A percentile compares a stretch with the other conserved stretches of the same genome.
Conservation (phyloP, 1,140 invertebrate species). For the Drosophila bifasciata region DNA sequence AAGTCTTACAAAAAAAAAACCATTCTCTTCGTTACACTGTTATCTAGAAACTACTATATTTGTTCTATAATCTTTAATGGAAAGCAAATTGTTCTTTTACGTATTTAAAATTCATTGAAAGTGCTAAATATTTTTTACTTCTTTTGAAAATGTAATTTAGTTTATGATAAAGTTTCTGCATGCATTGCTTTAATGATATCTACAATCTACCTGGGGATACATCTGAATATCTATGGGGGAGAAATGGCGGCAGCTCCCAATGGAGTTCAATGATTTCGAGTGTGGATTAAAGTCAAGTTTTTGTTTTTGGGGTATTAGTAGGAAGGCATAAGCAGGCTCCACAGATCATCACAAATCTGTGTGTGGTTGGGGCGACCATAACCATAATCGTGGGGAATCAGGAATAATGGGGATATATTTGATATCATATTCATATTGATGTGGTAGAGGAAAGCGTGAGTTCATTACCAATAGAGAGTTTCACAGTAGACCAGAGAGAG, state of each 20-base stretch:
- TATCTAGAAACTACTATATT: too few species aligned
- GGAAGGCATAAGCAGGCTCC: constrained; percentile 43
- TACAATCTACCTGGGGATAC: constrained; percentile 5
- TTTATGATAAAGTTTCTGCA: constrained; percentile 7
- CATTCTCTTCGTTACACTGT: too few species aligned
- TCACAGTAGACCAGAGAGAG: constrained; percentile 13
- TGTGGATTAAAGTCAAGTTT: too few species aligned
- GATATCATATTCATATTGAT: constrained; percentile 25
- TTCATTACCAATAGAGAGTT: constrained; percentile 44
- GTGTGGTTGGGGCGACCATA: constrained; percentile 27
- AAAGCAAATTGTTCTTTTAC: too few species aligned
- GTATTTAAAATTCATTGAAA: too few species aligned
- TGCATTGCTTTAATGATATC: constrained; percentile 14
- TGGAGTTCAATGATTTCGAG: too few species aligned
- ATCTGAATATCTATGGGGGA: neutral
- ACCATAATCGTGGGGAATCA: constrained; percentile 33
- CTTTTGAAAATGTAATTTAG: neutral
- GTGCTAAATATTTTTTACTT: neutral
- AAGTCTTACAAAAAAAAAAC: too few species aligned
- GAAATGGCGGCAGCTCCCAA: too few species aligned
- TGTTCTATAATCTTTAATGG: too few species aligned
- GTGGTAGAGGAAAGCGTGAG: constrained; percentile 33
- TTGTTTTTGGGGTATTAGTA: constrained; percentile 29
- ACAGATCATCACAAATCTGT: constrained; percentile 1
- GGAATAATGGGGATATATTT: constrained; percentile 6